phyloP scores from a whole-genome alignment of 2,888 invertebrate genomes.

The Crossocerus cetratus region DNA sequence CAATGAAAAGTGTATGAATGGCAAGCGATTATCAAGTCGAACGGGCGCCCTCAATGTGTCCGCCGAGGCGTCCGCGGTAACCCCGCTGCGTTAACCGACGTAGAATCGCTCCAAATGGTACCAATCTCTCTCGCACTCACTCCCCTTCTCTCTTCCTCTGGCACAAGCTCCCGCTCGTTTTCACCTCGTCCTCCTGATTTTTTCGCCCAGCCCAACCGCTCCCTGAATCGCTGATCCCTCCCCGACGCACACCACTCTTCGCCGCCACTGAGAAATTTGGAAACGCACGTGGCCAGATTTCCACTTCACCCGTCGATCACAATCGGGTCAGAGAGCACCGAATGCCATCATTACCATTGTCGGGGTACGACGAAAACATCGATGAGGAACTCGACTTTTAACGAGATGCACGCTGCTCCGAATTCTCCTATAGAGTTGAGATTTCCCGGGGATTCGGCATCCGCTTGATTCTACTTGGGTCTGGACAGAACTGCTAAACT shows the following conservation, averaged over 20 bases:
- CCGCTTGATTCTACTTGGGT: no score
- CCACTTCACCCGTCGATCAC: conserved; percentile 45
- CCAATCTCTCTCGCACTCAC: conserved; percentile 61
- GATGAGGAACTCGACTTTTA: no score
- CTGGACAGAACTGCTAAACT: no score
- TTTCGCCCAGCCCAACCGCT: conserved; percentile 8
- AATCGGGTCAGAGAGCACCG: conserved; percentile 45
- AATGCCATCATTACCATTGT: conserved; percentile 42
- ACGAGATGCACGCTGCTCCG: no score
- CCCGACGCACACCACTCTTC: conserved; percentile 14
- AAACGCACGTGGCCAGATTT: conserved; percentile 49
- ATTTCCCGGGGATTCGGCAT: no score
- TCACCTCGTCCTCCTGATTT: conserved; percentile 25
- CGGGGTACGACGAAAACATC: neutral
- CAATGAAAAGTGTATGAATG: conserved; percentile 77
- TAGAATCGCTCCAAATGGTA: conserved; percentile 70
- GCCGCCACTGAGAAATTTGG: conserved; percentile 37
- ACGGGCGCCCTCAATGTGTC: conserved; percentile 77
- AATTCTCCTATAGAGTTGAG: no score
- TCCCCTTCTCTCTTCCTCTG: neutral
- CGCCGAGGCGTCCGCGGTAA: conserved; percentile 76
- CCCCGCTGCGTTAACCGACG: conserved; percentile 75
- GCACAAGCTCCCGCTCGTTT: conserved; percentile 18
- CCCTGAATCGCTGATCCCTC: neutral
- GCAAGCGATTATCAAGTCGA: conserved; percentile 77